phyloP scores from a whole-genome alignment of 2,797 vertebrate genomes.

The Pempheris klunzingeri region DNA sequence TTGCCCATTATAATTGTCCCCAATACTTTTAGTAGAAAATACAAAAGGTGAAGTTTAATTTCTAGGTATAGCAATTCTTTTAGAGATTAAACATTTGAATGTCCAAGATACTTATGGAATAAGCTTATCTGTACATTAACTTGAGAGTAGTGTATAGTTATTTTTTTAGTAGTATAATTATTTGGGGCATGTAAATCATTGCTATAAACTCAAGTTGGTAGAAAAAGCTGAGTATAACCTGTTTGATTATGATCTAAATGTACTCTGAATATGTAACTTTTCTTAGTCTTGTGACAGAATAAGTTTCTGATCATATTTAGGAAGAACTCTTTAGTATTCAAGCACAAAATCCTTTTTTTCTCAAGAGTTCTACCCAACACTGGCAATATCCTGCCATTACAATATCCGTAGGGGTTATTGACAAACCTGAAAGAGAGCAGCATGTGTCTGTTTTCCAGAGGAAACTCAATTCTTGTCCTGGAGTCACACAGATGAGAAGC shows the following conservation, averaged over 20 bases:
- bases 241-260: constrained; percentile 2
- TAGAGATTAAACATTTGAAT: neutral
- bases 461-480: constrained; percentile 72
- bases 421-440: constrained; percentile 70
- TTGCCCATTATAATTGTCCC: neutral
- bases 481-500: constrained; percentile 63
- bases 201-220: neutral
- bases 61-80: neutral
- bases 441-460: constrained; percentile 65
- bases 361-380: constrained; percentile 18
- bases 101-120: constrained; percentile 5
- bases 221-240: neutral
- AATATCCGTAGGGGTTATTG: constrained; percentile 63
- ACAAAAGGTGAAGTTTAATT: neutral
- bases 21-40: constrained; percentile 14
- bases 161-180: too few relatives aligned
- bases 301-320: constrained; percentile 26
- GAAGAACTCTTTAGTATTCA: constrained; percentile 30
- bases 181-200: neutral
- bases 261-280: constrained; percentile 11
- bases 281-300: constrained; percentile 3
- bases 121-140: neutral
- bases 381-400: constrained; percentile 30
- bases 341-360: constrained; percentile 14
- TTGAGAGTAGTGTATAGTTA: neutral